Percentiles rank a stretch among this genome's conserved stretches.
Conservation (phyloP, 2,113 vertebrate species). For the Tragulus kanchil region DNA sequence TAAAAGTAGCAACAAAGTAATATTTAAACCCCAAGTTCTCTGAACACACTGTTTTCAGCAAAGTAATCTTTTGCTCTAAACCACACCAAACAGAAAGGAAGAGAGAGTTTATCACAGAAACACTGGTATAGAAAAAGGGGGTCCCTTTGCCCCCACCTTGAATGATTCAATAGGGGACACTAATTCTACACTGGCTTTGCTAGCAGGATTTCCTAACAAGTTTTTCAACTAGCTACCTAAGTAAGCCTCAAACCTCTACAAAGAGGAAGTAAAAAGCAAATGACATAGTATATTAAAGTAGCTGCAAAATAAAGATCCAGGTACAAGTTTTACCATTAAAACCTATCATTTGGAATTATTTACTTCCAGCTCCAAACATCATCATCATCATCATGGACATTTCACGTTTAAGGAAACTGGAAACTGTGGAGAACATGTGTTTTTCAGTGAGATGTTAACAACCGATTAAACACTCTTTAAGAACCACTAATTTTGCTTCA, state of each 20-base stretch:
- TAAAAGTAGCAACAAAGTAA: conserved; percentile 2
- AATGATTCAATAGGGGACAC: background rate
- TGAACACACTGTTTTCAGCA: background rate
- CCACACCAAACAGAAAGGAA: background rate
- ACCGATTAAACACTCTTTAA: background rate
- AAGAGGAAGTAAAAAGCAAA: conserved; percentile 54
- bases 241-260: background rate
- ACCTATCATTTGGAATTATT: background rate
- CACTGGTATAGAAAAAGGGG: background rate
- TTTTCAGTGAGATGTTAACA: conserved; percentile 15
- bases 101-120: background rate
- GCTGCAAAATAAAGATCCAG: conserved; percentile 23
- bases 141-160: background rate
- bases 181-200: background rate
- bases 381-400: background rate
- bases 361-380: background rate
- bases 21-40: conserved; percentile 14
- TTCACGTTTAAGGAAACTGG: background rate
- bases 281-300: background rate
- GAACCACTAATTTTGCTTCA: background rate
- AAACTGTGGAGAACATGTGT: background rate
- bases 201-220: background rate
- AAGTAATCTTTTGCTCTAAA: conserved; percentile 40
- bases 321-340: background rate
- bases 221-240: background rate